Conservation (phyloP, 2,113 vertebrate species). For the Colossoma macropomum region DNA sequence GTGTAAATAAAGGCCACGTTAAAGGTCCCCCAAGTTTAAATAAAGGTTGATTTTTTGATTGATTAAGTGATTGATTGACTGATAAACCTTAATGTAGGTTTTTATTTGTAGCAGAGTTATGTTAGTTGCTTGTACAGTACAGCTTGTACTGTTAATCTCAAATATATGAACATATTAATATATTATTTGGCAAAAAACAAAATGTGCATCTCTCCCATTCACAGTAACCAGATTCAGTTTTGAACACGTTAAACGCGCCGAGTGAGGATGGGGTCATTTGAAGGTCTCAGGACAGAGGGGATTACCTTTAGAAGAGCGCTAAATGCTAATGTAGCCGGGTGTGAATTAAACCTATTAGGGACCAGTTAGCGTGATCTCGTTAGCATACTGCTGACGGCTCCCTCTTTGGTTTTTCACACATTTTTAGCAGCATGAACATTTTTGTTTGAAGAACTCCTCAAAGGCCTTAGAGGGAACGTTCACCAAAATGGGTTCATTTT, state of each 20-base stretch:
- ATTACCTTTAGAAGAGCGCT: neutral
- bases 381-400: neutral
- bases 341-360: neutral
- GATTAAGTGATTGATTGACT: no score
- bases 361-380: neutral
- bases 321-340: neutral
- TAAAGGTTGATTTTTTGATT: no score
- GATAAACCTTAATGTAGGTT: no score
- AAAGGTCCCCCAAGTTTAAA: no score
- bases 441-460: conserved; percentile 24
- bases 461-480: conserved; percentile 4
- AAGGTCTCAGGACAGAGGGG: neutral
- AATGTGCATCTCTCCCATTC: no score
- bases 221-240: neutral
- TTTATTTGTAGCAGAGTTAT: no score
- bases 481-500: no score
- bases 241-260: neutral
- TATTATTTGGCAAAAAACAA: no score
- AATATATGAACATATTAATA: no score
- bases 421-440: neutral
- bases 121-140: no score
- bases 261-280: neutral
- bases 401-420: neutral
- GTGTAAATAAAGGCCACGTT: no score
- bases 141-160: no score